phyloP scores from a whole-genome alignment of 1,140 invertebrate genomes.

The Drosophila virilis region DNA sequence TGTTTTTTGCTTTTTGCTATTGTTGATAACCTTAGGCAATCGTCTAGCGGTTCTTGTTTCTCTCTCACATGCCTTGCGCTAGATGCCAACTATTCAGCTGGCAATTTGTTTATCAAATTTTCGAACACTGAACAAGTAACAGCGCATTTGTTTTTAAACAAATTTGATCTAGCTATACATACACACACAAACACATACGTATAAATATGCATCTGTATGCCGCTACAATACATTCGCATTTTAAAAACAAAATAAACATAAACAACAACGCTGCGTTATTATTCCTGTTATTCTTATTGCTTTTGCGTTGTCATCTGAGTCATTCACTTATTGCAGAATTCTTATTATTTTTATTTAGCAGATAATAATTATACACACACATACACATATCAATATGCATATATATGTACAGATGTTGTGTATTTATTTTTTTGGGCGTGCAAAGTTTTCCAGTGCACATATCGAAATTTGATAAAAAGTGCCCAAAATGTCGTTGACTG shows the following conservation, averaged over 20 bases:
- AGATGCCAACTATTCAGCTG: constrained; percentile 51
- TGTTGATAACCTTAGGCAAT: constrained; percentile 62
- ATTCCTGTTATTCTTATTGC: constrained; percentile 58
- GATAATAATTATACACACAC: constrained; percentile 60
- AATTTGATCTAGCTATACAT: constrained; percentile 42
- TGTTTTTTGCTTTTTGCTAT: constrained; percentile 20
- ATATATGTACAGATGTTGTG: constrained; percentile 41
- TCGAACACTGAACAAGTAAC: constrained; percentile 11
- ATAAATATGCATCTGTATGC: constrained; percentile 27
- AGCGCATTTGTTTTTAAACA: constrained; percentile 50
- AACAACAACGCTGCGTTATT: constrained; percentile 38
- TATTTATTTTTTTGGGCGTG: constrained; percentile 46
- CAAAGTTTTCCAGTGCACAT: constrained; percentile 16
- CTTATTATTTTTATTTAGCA: constrained; percentile 29
- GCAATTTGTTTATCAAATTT: constrained; percentile 57
- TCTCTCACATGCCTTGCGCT: constrained; percentile 32
- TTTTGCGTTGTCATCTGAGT: constrained; percentile 57
- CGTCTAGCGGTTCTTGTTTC: constrained; percentile 20
- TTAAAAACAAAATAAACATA: constrained; percentile 70
- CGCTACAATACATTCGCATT: constrained; percentile 27
- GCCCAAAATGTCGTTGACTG: constrained; percentile 45
- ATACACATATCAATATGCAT: constrained; percentile 12
- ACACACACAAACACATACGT: background rate
- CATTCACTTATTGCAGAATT: constrained; percentile 80
- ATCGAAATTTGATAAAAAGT: constrained; percentile 21